phyloP scores from a whole-genome alignment of 2,888 invertebrate genomes.

The Prosapia bicincta region DNA sequence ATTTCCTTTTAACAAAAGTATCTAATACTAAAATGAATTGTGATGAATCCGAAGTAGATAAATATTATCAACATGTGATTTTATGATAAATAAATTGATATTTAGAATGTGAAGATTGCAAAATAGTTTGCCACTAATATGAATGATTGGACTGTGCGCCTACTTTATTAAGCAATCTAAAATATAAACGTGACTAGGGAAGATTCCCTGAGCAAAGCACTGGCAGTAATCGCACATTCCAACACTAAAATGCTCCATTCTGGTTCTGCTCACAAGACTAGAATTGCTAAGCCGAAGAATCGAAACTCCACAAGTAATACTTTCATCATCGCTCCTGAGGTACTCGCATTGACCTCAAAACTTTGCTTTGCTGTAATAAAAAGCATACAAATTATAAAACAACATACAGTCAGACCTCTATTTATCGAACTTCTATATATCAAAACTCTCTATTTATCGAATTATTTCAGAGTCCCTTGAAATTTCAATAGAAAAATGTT shows the following conservation, averaged over 20 bases:
- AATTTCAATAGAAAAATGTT: too few relatives aligned
- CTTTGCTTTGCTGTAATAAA: constrained; percentile 69
- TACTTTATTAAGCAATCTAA: not conserved
- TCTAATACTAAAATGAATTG: not conserved
- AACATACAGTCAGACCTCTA: too few relatives aligned
- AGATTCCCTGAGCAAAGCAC: not conserved
- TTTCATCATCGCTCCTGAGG: constrained; percentile 64
- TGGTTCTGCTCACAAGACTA: not conserved
- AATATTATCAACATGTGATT: not conserved
- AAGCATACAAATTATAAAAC: constrained; percentile 33
- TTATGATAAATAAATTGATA: not conserved
- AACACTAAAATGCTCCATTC: not conserved
- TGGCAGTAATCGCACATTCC: not conserved
- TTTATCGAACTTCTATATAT: too few relatives aligned
- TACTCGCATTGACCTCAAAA: constrained; percentile 67
- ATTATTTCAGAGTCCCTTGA: too few relatives aligned
- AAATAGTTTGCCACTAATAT: not conserved
- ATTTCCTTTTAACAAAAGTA: not conserved
- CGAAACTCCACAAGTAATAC: not conserved
- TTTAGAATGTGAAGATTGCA: not conserved
- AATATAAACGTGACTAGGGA: not conserved
- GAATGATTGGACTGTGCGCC: not conserved
- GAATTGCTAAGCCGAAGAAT: not conserved
- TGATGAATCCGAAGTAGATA: not conserved
- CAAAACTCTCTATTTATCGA: too few relatives aligned